A percentile compares a stretch with the other conserved stretches of the same genome.
Conservation (phyloP, 2,797 vertebrate species). For the Pteronotus mesoamericanus region DNA sequence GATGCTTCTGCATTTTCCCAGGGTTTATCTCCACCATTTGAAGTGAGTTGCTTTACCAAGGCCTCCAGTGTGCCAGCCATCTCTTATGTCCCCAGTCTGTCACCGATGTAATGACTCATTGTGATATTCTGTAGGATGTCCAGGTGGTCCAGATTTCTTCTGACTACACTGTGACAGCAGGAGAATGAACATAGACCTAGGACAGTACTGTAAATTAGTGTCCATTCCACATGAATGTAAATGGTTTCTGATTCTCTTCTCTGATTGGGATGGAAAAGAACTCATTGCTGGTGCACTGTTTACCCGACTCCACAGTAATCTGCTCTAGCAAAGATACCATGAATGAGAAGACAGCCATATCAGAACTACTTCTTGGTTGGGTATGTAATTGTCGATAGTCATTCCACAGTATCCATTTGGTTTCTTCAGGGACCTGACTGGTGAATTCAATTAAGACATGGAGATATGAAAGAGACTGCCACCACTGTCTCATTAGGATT, state of each 20-base stretch:
- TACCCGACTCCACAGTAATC: neutral
- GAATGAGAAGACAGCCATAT: neutral
- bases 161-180: neutral
- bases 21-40: neutral
- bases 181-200: neutral
- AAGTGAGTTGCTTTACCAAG: neutral
- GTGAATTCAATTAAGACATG: neutral
- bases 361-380: neutral
- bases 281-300: neutral
- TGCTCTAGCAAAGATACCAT: neutral
- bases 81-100: neutral
- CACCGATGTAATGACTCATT: neutral
- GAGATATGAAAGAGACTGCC: neutral
- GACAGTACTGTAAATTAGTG: neutral
- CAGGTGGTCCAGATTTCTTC: neutral
- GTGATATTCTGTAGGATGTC: neutral
- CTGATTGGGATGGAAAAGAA: neutral
- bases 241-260: neutral
- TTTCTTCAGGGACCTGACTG: neutral
- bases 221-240: neutral
- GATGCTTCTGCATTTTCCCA: neutral
- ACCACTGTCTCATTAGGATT: neutral
- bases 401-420: neutral
- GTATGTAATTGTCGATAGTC: neutral
- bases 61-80: neutral